These are phyloP conservation scores for Castor canadensis DNA, from an alignment of 2,113 vertebrate genomes.

Conservation along the genomic window DNA sequence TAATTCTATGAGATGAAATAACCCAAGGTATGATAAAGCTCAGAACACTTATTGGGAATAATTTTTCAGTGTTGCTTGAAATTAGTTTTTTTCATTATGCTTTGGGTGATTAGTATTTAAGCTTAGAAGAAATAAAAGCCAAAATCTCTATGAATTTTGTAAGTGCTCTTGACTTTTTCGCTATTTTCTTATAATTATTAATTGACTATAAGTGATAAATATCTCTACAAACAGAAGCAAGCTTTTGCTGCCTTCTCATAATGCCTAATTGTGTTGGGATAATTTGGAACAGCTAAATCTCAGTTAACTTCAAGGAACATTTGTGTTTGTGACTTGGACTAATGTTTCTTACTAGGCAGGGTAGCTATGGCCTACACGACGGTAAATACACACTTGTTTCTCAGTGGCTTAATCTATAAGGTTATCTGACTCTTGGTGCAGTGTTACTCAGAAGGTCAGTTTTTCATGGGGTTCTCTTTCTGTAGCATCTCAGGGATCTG, in stretches of 20 bases:
- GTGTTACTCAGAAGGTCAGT: not conserved
- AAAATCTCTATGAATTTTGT: not conserved
- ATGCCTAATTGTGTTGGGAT: not conserved
- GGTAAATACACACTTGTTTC: not conserved
- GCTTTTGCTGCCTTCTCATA: not conserved
- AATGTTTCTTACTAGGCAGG: not conserved
- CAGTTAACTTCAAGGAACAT: not conserved
- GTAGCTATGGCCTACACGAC: not conserved
- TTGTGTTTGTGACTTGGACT: not conserved
- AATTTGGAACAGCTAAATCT: not conserved
- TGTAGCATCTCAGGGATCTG: not conserved
- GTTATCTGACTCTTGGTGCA: not conserved
- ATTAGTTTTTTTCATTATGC: not conserved
- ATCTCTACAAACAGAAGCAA: not conserved
- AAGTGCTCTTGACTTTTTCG: not conserved
- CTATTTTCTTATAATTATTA: conserved; percentile 6
- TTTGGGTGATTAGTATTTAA: not conserved
- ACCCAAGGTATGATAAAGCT: not conserved
- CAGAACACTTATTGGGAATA: not conserved
- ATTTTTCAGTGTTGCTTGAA: not conserved
- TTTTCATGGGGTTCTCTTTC: not conserved
- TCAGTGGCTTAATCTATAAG: not conserved
- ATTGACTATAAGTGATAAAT: not conserved
- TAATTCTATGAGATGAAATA: not conserved
- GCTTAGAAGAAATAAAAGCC: not conserved